phyloP scores from a whole-genome alignment of 2,797 vertebrate genomes.

The Squalus acanthias region DNA sequence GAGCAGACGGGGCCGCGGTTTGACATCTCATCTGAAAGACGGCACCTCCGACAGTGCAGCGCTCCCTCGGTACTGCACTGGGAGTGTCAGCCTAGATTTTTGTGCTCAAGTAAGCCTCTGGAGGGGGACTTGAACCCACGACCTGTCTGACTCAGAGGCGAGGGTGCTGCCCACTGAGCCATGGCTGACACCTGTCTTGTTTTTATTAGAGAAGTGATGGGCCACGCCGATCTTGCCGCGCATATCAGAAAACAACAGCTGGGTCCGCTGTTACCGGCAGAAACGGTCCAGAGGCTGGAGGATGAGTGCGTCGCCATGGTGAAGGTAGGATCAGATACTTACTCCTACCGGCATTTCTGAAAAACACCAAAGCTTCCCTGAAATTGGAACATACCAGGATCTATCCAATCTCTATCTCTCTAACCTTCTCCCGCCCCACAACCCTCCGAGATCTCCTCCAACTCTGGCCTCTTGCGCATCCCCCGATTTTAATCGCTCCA shows the following conservation, averaged over 20 bases:
- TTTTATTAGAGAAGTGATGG: conserved; percentile 54
- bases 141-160: not conserved
- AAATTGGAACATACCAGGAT: not conserved
- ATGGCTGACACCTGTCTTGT: conserved; percentile 46
- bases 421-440: too few species aligned
- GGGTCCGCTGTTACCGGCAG: not conserved
- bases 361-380: not conserved
- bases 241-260: not conserved
- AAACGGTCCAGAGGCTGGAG: not conserved
- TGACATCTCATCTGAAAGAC: too few species aligned
- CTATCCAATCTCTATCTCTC: too few species aligned
- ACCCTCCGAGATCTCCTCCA: too few species aligned
- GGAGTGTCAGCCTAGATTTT: too few species aligned
- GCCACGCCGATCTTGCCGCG: conserved; percentile 40
- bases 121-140: not conserved
- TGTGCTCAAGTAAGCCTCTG: not conserved
- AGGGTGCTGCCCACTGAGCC: too few species aligned
- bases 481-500: too few species aligned
- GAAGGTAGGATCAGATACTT: not conserved
- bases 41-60: not conserved
- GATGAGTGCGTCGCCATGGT: not conserved
- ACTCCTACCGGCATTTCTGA: not conserved
- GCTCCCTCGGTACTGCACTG: not conserved
- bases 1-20: not conserved
- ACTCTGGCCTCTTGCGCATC: too few species aligned